phyloP scores from a whole-genome alignment of 1,140 invertebrate species.

The Sweltsa coloradensis region DNA sequence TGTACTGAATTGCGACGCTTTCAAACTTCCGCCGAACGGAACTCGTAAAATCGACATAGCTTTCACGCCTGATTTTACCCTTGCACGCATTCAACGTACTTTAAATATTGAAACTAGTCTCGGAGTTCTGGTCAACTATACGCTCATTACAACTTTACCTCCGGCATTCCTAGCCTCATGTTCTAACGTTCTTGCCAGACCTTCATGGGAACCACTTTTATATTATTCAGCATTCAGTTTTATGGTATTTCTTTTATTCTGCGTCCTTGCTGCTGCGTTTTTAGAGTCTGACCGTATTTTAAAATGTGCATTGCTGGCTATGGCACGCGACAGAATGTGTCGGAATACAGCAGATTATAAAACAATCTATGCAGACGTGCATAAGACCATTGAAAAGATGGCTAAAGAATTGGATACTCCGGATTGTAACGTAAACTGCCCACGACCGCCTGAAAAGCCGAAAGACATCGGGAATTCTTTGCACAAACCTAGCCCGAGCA shows the following conservation, averaged over 20 bases:
- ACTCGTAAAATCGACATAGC: slow-evolving; percentile 80
- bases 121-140: slow-evolving; percentile 47
- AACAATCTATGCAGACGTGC: too few species aligned
- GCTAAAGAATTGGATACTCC: too few species aligned
- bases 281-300: slow-evolving; percentile 64
- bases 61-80: slow-evolving; percentile 87
- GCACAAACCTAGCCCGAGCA: too few species aligned
- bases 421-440: too few species aligned
- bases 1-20: slow-evolving; percentile 71
- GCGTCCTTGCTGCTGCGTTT: slow-evolving; percentile 53
- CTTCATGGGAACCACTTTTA: slow-evolving; percentile 64
- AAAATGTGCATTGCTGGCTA: slow-evolving; percentile 34
- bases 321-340: slow-evolving; percentile 33
- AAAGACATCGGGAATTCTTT: too few species aligned
- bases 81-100: slow-evolving; percentile 58
- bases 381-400: too few species aligned
- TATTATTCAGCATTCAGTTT: slow-evolving; percentile 52
- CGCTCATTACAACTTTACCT: slow-evolving; percentile 69
- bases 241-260: slow-evolving; percentile 48
- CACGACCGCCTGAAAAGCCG: too few species aligned
- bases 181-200: slow-evolving; percentile 54
- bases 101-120: slow-evolving; percentile 46
- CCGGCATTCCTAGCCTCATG: slow-evolving; percentile 61
- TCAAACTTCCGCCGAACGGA: slow-evolving; percentile 67
- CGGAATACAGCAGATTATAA: too few species aligned